These are phyloP conservation scores for Rhineura floridana DNA, from an alignment of 2,113 vertebrate species.

Conservation along the genomic window DNA sequence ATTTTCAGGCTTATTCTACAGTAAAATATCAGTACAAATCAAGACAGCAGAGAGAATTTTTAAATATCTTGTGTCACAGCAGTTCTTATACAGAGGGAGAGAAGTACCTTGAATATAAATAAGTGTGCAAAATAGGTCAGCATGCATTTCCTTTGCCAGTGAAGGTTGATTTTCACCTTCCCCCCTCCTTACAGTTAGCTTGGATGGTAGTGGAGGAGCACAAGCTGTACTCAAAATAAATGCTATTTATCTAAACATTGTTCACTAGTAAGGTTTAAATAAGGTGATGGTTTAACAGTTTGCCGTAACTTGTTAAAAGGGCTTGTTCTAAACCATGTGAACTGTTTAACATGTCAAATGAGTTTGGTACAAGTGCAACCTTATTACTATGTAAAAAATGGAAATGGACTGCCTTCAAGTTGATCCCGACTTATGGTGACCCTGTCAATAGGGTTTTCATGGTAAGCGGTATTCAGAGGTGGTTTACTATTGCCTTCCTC, in stretches of 20 bases:
- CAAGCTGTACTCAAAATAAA: background rate
- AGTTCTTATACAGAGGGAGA: slow-evolving; percentile 64
- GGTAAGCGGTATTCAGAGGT: no score
- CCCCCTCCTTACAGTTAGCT: slow-evolving; percentile 38
- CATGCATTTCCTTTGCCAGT: slow-evolving; percentile 63
- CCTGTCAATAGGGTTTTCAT: no score
- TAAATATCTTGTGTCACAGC: slow-evolving; percentile 43
- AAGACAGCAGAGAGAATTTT: slow-evolving; percentile 23
- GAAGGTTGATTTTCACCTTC: slow-evolving; percentile 53
- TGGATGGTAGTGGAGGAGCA: slow-evolving; percentile 1
- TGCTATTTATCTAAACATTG: background rate
- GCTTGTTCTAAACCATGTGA: rapidly evolving
- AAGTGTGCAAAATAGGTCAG: slow-evolving; percentile 81
- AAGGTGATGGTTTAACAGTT: rapidly evolving
- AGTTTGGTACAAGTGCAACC: background rate
- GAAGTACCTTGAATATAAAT: slow-evolving; percentile 80
- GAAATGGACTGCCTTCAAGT: no score
- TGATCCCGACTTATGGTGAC: no score
- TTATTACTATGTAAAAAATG: background rate
- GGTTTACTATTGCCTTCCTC: no score
- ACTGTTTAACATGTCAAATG: slow-evolving; percentile 16
- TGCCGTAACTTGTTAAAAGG: background rate
- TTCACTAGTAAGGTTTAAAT: background rate
- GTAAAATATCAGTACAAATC: slow-evolving; percentile 46
- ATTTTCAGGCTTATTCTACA: slow-evolving; percentile 23